These are phyloP conservation scores for Peromyscus californicus DNA, from an alignment of 2,113 vertebrate genomes.

Conservation along the genomic window DNA sequence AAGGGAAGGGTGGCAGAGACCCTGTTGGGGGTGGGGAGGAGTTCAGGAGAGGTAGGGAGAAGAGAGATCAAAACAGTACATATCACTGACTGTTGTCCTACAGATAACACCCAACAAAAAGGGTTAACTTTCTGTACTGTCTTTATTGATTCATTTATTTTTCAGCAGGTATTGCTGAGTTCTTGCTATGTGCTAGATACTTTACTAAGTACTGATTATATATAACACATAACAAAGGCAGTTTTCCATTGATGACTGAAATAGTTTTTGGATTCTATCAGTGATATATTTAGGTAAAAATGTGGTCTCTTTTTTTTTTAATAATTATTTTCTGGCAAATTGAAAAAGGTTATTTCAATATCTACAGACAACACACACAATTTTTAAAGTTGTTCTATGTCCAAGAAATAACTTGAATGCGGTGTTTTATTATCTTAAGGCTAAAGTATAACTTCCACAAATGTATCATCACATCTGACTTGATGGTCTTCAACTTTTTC, in stretches of 20 bases:
- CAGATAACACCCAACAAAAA: neutral
- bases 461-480: constrained; percentile 6
- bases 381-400: constrained; percentile 38
- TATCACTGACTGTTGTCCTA: neutral
- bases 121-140: neutral
- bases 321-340: constrained; percentile 47
- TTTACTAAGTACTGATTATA: constrained; percentile 38
- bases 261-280: constrained; percentile 35
- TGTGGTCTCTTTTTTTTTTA: neutral
- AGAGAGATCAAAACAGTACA: neutral
- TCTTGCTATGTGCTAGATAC: neutral
- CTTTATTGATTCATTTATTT: neutral
- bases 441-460: constrained; percentile 7
- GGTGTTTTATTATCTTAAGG: constrained; percentile 19
- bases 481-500: constrained; percentile 25
- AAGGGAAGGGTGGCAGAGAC: neutral
- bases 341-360: constrained; percentile 55
- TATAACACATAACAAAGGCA: constrained; percentile 37
- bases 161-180: neutral
- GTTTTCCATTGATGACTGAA: constrained; percentile 6
- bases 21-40: neutral
- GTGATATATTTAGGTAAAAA: constrained; percentile 23
- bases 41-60: neutral
- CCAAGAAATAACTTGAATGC: constrained; percentile 51
- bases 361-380: neutral